Percentiles rank a stretch among this genome's conserved stretches.
Conservation (phyloP, 2,797 vertebrate genomes). For the Yasuhikotakia modesta region DNA sequence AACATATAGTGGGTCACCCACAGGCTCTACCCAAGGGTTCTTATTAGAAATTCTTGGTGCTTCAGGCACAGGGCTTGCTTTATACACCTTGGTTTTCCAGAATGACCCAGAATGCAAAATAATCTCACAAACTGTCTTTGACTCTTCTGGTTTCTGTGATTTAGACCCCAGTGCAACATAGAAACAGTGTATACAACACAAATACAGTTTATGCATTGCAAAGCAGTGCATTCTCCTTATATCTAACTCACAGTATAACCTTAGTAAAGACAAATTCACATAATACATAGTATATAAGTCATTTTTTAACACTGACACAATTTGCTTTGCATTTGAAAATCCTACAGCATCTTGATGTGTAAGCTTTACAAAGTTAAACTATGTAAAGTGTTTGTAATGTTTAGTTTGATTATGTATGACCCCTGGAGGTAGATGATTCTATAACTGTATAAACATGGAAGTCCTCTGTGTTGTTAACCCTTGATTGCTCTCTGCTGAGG, state of each 20-base stretch:
- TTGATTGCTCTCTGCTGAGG: slow-evolving; percentile 80
- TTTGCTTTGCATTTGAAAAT: slow-evolving; percentile 73
- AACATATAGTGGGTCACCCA: slow-evolving; percentile 73
- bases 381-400: slow-evolving; percentile 67
- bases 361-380: slow-evolving; percentile 52
- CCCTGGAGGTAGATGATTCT: slow-evolving; percentile 98
- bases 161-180: slow-evolving; percentile 75
- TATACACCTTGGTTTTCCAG: slow-evolving; percentile 71
- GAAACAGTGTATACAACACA: slow-evolving; percentile 80
- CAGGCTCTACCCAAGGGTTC: slow-evolving; percentile 63
- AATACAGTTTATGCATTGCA: slow-evolving; percentile 58
- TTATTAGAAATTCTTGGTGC: slow-evolving; percentile 73
- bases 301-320: slow-evolving; percentile 79
- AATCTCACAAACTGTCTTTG: slow-evolving; percentile 68
- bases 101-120: slow-evolving; percentile 74
- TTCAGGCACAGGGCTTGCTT: slow-evolving; percentile 61
- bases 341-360: slow-evolving; percentile 61
- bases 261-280: slow-evolving; percentile 50
- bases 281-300: slow-evolving; percentile 70
- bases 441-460: slow-evolving; percentile 87
- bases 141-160: slow-evolving; percentile 73
- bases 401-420: slow-evolving; percentile 83
- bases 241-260: slow-evolving; percentile 57
- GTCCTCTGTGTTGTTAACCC: slow-evolving; percentile 91
- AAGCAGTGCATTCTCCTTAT: slow-evolving; percentile 47